Evolutionary conservation across 2,888 invertebrate species (phyloP), one percentile per base, ranked within the genome.

Genomic region (Phorcus lineatus): DNA sequence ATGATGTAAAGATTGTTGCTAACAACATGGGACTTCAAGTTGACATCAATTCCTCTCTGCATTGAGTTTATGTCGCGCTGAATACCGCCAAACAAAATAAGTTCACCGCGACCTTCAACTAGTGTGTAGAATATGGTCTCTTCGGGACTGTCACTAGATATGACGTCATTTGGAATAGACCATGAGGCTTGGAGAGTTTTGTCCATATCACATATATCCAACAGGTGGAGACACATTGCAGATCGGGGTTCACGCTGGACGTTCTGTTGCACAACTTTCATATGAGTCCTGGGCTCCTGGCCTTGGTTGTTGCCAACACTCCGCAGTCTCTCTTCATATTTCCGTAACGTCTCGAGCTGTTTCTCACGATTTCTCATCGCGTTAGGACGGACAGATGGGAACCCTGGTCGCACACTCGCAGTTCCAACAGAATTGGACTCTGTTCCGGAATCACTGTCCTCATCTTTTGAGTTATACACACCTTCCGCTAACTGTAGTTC

Each of bases 21-120:
- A 74, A 89, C 88, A 66, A 87, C 82, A 70, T 88, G 87, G 4
- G 86, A 80, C 19, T 74, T 47, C 4, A 84, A 83, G 47, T 86
- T 85, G 7, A 88, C 83, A 36, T 86, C 86, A 40, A 85, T 85
- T 4, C 88, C 89, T 53, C 88, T 83, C 83, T 91, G 90, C 87
- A 92, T 90, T 11, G 88, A 86, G 67, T 87, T 87, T 75, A 91
- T 85, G 75, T 92, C 91, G 31, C 88, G 88, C 77, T 91, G 96
- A 86, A 98, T 97, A 81, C 98, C 99, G n/a, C 98, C 98, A 94
- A 99, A 98, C 95, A 99, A 96, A 78, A 99, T 96, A 40, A 99
- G 93, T 94, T 99, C 98, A 16, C 97, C 97, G 91, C 97, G 96
- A 17, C 98, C 98, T 85, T 96, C 95, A 6, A 97, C 96, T 88